phyloP scores from a whole-genome alignment of 2,113 vertebrate genomes.

The Proteles cristata region DNA sequence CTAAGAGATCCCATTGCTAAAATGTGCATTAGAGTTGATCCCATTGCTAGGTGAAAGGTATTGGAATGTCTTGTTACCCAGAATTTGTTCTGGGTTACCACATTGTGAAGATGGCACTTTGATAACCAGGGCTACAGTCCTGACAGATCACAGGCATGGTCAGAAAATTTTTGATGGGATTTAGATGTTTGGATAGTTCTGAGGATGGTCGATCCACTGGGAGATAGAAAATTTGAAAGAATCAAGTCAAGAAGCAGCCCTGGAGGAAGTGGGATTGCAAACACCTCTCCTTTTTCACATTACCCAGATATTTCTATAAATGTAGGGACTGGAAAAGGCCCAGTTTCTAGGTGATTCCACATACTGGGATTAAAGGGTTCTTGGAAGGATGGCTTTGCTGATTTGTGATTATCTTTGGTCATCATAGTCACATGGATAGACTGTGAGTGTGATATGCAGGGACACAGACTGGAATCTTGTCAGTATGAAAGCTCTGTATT shows the following conservation, averaged over 20 bases:
- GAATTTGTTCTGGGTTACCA: neutral
- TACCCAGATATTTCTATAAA: neutral
- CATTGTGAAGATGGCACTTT: neutral
- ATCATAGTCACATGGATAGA: neutral
- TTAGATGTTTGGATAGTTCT: neutral
- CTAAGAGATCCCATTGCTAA: neutral
- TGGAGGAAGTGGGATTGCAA: neutral
- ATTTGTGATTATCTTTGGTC: neutral
- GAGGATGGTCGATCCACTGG: neutral
- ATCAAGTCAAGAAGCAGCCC: neutral
- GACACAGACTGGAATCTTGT: neutral
- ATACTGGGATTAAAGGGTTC: neutral
- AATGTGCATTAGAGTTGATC: neutral
- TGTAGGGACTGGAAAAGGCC: neutral
- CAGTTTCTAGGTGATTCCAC: fast-evolving
- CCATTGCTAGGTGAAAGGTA: neutral
- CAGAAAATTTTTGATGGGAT: neutral
- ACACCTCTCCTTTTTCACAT: neutral
- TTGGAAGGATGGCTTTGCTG: neutral
- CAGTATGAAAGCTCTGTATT: neutral
- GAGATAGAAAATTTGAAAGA: neutral
- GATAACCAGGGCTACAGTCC: neutral
- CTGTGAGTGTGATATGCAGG: neutral
- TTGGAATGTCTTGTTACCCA: neutral
- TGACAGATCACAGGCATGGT: neutral